A percentile compares a stretch with the other conserved stretches of the same genome.
These are phyloP conservation scores for Epinephelus fuscoguttatus DNA, from an alignment of 2,113 vertebrate genomes.

Conservation along the genomic window DNA sequence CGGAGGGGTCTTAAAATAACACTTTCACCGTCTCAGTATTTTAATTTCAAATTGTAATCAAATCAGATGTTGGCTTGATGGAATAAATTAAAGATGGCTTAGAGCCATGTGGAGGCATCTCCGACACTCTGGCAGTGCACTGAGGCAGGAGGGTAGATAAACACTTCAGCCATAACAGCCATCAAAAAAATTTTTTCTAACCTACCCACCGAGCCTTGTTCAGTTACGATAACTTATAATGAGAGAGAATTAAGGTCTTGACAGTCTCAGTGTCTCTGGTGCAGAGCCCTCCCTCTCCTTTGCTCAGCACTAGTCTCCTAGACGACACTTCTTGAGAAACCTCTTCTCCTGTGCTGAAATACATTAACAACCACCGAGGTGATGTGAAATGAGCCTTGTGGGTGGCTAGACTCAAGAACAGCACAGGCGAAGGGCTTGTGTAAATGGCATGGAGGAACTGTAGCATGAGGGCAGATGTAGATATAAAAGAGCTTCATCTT, in stretches of 20 bases:
- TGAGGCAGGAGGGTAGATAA: neutral
- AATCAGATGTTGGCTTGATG: neutral
- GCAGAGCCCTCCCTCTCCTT: slow-evolving; percentile 14
- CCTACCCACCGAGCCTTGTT: neutral
- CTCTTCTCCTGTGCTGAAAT: slow-evolving; percentile 40
- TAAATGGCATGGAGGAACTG: slow-evolving; percentile 28
- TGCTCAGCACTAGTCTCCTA: slow-evolving; percentile 40
- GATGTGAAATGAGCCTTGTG: slow-evolving; percentile 61
- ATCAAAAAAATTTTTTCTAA: neutral
- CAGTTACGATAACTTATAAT: neutral
- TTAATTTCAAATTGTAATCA: slow-evolving; percentile 10
- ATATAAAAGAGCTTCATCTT: slow-evolving; percentile 23
- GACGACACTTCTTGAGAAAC: slow-evolving; percentile 50
- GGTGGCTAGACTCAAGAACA: slow-evolving; percentile 53
- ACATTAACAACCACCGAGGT: slow-evolving; percentile 51
- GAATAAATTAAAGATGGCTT: neutral
- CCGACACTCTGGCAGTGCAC: neutral
- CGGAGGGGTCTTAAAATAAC: slow-evolving; percentile 3
- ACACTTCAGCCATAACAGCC: neutral
- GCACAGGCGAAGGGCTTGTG: slow-evolving; percentile 16
- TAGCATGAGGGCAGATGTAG: neutral
- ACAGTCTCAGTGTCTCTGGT: slow-evolving; percentile 19
- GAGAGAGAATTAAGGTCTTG: slow-evolving; percentile 3
- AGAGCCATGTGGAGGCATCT: neutral
- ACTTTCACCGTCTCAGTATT: neutral